Base-by-base conservation (phyloP, 2,888 invertebrate species). In the Sphaeridia pumilis region DNA sequence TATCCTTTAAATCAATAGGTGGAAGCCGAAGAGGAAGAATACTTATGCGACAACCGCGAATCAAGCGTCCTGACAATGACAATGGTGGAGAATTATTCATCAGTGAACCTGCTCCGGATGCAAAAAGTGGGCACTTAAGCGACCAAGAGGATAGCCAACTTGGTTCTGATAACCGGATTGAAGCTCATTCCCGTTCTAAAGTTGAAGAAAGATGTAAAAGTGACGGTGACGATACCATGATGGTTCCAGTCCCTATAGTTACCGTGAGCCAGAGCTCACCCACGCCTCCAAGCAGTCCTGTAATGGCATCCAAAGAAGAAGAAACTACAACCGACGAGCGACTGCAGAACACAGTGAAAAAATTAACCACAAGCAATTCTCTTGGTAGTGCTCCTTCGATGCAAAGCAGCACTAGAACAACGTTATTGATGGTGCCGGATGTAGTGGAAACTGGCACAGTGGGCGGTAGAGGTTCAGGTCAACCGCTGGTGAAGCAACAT, bases 21-120 rank as follows among this genome's bases (percentile, higher is more conserved):
- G n/a, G n/a, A n/a, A 59, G 65, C 48, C 55, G 63, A 69, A 73
- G 80, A 52, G 78, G 79, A 57, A 75, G 82, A 36, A 74, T 80
- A 54, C 71, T 82, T 42, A 80, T 79, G 69, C 74, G 82, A 36
- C 82, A 82, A 65, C 79, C 78, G 20, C 73, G 81, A 43, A 76
- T 82, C 52, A 82, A 82, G 67, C 63, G 65, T 52, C 55, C 54
- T 52, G 63, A 65, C 56, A 43, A 50, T 25, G 52, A 52, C 1
- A 17, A 28, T 3, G 44, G 51, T 31, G 52, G 52, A n/a, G 52
- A 52, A 42, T 42, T 52, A 7, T 52, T 22, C 25, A 52, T 52
- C 34, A 38, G 26, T 28, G 52, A 52, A n/a, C 24, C 50, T 14
- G 38, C 17, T 5, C 12, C 7, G 20, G 38, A 38, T 17, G 38